Percentiles rank a stretch among this genome's conserved stretches.
phyloP scores from a whole-genome alignment of 1,140 invertebrate species.

The Heliconius eleuchia region DNA sequence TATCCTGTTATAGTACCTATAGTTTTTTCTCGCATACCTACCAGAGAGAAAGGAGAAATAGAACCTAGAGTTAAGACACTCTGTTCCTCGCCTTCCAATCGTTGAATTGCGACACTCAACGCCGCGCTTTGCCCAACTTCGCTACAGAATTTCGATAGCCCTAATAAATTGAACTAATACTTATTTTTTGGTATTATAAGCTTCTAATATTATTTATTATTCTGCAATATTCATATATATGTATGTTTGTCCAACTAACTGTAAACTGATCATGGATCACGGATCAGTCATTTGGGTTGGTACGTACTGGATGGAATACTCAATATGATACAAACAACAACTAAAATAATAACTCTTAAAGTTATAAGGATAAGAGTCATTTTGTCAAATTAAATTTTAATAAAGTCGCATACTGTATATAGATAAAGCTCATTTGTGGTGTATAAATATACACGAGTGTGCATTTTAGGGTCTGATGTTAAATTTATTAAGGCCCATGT shows the following conservation, averaged over 20 bases:
- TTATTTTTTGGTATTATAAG: neutral
- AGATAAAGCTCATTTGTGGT: conserved; percentile 22
- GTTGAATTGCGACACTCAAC: too few relatives aligned
- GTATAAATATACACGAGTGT: conserved; percentile 23
- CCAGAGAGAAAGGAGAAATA: too few relatives aligned
- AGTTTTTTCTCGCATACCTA: too few relatives aligned
- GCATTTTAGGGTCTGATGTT: conserved; percentile 5
- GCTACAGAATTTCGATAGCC: too few relatives aligned
- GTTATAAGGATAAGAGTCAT: neutral
- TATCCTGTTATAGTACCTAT: too few relatives aligned
- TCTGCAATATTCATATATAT: neutral
- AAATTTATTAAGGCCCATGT: neutral
- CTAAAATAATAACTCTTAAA: neutral
- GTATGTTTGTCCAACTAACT: neutral
- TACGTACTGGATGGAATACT: conserved; percentile 21
- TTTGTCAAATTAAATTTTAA: neutral
- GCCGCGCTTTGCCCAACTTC: neutral
- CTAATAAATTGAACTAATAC: neutral
- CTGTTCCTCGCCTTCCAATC: neutral
- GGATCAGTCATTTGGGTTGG: conserved; percentile 20
- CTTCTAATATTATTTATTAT: conserved; percentile 2
- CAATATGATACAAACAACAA: neutral
- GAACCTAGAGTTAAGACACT: too few relatives aligned
- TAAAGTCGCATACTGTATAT: neutral
- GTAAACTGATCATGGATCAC: conserved; percentile 13